Evolutionary conservation across 1,140 invertebrate species (phyloP), one percentile per base, ranked within the genome.

Genomic region (Brachionus angularis): DNA sequence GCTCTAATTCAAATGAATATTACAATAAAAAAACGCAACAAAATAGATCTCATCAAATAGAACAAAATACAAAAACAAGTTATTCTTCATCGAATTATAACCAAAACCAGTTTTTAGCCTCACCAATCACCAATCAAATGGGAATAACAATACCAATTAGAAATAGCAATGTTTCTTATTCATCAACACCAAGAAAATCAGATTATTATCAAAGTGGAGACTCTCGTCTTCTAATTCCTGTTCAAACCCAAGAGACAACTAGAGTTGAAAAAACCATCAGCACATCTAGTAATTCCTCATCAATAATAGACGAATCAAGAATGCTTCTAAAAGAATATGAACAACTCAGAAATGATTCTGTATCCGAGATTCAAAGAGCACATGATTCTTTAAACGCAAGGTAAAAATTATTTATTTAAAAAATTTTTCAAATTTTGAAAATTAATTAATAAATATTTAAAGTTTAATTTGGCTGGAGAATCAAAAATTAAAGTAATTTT

Each of bases 241-340:
- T 67, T 3, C 42, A 67, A 34, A 58, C 39, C n/a, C 16, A 58
- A 39, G 42, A 46, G 18, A 67, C 33, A 29, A 47, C 62, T 29
- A 12, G 62, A 46, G 29, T 50, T 29, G 42, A 46, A 12, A 27
- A 36, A n/a, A 67, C 42, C 18, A 47, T 42, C 18, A 67, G 47
- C 47, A 33, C 42, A 33, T 47, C 42, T 23, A 46, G 42, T 33
- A 67, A 50, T 33, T 67, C 62, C 23, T 47, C 42, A 18, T 67
- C 62, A 0, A 67, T 67, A 23, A 50, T 67, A 31, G 62, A 67
- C 42, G 62, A 67, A 27, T 67, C 62, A 18, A 31, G 62, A 33
- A 16, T 67, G 12, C 36, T 67, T 8, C 42, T 67, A 18, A 67
- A 50, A 67, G 62, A 67, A 29, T 67, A 67, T 46, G 62, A 67